These are phyloP conservation scores for Natator depressus DNA, from an alignment of 2,113 vertebrate species.

Conservation along the genomic window DNA sequence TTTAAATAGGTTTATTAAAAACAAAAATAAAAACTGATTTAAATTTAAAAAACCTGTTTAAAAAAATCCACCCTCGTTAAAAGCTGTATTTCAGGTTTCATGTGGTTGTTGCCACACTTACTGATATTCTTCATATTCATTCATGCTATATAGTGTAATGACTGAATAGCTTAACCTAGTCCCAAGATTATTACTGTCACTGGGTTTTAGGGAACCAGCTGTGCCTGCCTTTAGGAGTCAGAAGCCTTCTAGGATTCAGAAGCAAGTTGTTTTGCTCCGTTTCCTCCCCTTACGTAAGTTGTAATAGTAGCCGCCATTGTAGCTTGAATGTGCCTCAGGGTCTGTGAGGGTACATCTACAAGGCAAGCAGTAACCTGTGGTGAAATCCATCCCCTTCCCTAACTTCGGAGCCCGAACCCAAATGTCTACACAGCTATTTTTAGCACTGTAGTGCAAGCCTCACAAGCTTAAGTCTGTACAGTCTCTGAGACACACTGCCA, in stretches of 20 bases:
- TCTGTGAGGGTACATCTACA: background rate
- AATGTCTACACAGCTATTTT: background rate
- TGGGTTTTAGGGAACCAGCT: background rate
- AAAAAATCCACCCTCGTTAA: background rate
- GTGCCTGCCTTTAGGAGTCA: background rate
- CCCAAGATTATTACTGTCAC: background rate
- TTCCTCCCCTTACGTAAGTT: background rate
- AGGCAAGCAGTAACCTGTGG: background rate
- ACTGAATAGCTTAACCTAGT: background rate
- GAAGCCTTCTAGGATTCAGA: background rate
- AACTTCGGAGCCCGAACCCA: background rate
- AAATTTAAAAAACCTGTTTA: background rate
- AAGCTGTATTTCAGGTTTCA: background rate
- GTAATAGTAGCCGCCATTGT: background rate
- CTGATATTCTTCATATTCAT: background rate
- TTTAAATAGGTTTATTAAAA: background rate
- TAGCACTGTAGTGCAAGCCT: background rate
- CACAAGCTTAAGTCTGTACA: background rate
- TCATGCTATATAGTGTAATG: background rate
- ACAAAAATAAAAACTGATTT: background rate
- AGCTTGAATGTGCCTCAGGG: background rate
- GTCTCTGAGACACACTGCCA: background rate
- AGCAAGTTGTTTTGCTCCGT: rapidly evolving
- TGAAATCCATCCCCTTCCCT: background rate
- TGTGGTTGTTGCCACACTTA: background rate